Evolutionary conservation across 1,140 invertebrate genomes (phyloP).

Genomic region (Orius insidiosus): DNA sequence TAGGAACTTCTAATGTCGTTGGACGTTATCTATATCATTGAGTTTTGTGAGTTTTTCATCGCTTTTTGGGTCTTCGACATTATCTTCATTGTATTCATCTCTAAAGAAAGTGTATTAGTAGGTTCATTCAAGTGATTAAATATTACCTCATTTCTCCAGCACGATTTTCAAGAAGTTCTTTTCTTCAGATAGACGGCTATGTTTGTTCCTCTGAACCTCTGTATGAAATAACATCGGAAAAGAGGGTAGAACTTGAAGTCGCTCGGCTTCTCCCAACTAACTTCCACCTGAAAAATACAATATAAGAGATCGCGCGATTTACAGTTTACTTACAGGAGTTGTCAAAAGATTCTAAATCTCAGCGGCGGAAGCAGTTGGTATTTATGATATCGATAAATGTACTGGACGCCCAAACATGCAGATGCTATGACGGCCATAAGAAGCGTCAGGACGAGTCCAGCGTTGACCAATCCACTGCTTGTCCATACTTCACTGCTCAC

Average conservation of each 20-base stretch:
- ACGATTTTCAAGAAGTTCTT: slow-evolving; percentile 10
- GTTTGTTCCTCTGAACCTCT: slow-evolving; percentile 27
- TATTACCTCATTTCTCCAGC: background rate
- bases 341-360: slow-evolving; percentile 42
- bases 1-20: slow-evolving; percentile 15
- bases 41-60: background rate
- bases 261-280: slow-evolving; percentile 21
- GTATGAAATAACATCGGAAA: slow-evolving; percentile 53
- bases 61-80: slow-evolving; percentile 4
- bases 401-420: slow-evolving; percentile 34
- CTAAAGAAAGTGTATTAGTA: background rate
- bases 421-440: slow-evolving; percentile 19
- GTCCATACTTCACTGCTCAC: slow-evolving; percentile 4
- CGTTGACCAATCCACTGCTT: slow-evolving; percentile 30
- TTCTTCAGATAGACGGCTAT: slow-evolving; percentile 32
- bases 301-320: too few relatives aligned
- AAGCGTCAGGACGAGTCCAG: slow-evolving; percentile 29
- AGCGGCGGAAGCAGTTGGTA: slow-evolving; percentile 40
- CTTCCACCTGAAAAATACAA: slow-evolving; percentile 12
- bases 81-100: slow-evolving; percentile 4
- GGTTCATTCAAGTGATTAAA: background rate
- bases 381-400: slow-evolving; percentile 46
- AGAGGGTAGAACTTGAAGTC: slow-evolving; percentile 37
- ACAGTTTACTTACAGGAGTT: slow-evolving; percentile 26
- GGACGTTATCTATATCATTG: slow-evolving; percentile 14